A percentile compares a stretch with the other conserved stretches of the same genome.
phyloP scores from a whole-genome alignment of 1,140 invertebrate genomes.

The Epicauta chinensis region DNA sequence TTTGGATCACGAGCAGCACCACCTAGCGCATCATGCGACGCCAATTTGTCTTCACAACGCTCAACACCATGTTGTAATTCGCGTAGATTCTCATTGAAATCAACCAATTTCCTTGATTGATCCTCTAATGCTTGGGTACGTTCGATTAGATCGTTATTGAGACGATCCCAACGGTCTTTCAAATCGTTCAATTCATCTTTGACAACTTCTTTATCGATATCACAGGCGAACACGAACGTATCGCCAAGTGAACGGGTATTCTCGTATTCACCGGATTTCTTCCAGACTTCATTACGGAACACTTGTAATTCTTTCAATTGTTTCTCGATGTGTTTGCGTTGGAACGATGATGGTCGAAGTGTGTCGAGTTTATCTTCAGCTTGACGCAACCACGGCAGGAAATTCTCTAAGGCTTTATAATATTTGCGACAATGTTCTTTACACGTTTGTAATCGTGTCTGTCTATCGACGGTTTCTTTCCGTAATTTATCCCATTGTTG shows the following conservation, averaged over 20 bases:
- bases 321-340: slow-evolving; percentile 79
- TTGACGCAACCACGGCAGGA: slow-evolving; percentile 81
- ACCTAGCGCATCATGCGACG: slow-evolving; percentile 73
- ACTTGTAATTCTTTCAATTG: slow-evolving; percentile 84
- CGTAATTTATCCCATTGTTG: slow-evolving; percentile 85
- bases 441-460: slow-evolving; percentile 79
- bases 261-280: slow-evolving; percentile 85
- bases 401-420: slow-evolving; percentile 73
- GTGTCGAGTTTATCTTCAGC: slow-evolving; percentile 79
- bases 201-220: slow-evolving; percentile 85
- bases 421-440: slow-evolving; percentile 89
- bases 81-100: slow-evolving; percentile 79
- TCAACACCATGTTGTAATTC: slow-evolving; percentile 75
- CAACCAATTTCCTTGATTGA: slow-evolving; percentile 69
- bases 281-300: slow-evolving; percentile 89
- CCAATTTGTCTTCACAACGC: slow-evolving; percentile 80
- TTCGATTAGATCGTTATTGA: slow-evolving; percentile 69
- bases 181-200: slow-evolving; percentile 72
- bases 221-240: slow-evolving; percentile 76
- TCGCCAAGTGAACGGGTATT: slow-evolving; percentile 79
- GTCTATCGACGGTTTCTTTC: slow-evolving; percentile 75
- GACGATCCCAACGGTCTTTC: slow-evolving; percentile 82
- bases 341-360: slow-evolving; percentile 73
- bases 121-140: slow-evolving; percentile 77
- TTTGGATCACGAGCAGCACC: slow-evolving; percentile 75